Evolutionary conservation across 2,113 vertebrate species (phyloP).

Genomic region (Rhinolophus ferrumequinum): DNA sequence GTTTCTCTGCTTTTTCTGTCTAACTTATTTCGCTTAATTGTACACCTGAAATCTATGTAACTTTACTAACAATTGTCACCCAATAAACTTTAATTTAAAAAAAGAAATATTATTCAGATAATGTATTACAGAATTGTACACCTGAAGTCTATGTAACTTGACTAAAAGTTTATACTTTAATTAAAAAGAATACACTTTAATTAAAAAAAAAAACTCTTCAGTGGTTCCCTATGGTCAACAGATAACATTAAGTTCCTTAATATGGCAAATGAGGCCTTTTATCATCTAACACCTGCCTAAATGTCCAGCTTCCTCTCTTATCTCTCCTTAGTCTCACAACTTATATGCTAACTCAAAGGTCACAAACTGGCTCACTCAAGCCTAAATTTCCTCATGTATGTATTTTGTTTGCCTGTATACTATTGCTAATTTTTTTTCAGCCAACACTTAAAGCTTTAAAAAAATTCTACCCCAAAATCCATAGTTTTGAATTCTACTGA

Average conservation of each 20-base stretch:
- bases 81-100: no score
- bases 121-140: no score
- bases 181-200: no score
- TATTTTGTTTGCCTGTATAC: not conserved
- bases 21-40: no score
- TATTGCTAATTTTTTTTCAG: not conserved
- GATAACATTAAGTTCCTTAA: not conserved
- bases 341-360: not conserved
- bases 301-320: not conserved
- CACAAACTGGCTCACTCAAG: not conserved
- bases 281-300: not conserved
- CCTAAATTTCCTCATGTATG: not conserved
- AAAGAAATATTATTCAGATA: no score
- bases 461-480: not conserved
- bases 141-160: no score
- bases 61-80: no score
- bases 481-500: slow-evolving; percentile 21
- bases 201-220: not conserved
- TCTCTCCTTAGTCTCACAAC: not conserved
- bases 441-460: not conserved
- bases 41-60: no score
- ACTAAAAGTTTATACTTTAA: no score
- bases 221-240: not conserved
- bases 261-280: not conserved
- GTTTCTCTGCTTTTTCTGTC: no score